Conservation (phyloP, 2,888 invertebrate genomes). For the Sabellastarte sp. region DNA sequence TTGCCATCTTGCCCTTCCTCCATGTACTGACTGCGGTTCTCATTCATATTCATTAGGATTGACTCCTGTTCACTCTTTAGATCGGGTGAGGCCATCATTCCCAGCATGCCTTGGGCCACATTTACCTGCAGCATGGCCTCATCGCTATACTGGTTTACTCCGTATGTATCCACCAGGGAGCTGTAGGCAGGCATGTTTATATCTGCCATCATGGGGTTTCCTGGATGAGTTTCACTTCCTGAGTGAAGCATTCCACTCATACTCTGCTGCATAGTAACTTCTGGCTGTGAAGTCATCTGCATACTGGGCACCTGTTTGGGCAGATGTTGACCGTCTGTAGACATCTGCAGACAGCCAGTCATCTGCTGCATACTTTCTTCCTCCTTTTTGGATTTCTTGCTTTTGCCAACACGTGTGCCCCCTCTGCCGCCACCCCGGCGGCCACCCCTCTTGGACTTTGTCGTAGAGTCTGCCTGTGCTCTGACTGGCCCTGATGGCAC, state of each 20-base stretch:
- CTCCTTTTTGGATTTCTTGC: background rate
- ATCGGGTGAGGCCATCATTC: background rate
- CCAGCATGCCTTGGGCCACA: background rate
- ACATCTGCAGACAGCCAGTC: no score
- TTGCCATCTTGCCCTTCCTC: conserved; percentile 9
- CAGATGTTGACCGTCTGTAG: no score
- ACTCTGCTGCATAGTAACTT: background rate
- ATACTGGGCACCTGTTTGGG: background rate
- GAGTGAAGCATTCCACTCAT: background rate
- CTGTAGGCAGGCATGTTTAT: background rate
- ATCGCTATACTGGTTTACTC: background rate
- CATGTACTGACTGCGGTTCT: conserved; percentile 17
- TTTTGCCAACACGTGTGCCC: background rate
- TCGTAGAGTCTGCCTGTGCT: conserved; percentile 53
- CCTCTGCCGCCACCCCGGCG: conserved; percentile 37
- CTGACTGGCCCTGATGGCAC: conserved; percentile 33
- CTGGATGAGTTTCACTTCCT: background rate
- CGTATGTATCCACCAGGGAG: background rate
- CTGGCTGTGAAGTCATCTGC: background rate
- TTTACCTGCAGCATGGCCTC: background rate
- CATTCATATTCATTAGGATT: conserved; percentile 20
- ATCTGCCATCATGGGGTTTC: background rate
- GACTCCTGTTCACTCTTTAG: background rate
- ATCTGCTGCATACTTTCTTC: background rate
- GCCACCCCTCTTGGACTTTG: conserved; percentile 43